A percentile compares a stretch with the other conserved stretches of the same genome.
Evolutionary conservation across 2,888 invertebrate genomes (phyloP).

Genomic region (Torymus aiolomorphi): DNA sequence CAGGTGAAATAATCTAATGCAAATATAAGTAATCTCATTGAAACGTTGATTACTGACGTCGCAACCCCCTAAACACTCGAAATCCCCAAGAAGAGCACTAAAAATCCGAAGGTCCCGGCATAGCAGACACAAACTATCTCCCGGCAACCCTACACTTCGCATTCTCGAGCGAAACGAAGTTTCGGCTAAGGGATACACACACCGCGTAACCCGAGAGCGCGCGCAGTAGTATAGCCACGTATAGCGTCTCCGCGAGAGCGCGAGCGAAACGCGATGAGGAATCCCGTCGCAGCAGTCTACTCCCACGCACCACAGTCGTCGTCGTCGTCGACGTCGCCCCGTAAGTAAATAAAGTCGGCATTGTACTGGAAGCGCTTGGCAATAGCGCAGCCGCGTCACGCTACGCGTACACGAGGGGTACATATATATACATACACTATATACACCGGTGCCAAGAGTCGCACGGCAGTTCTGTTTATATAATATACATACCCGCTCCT

Average conservation of each 20-base stretch:
- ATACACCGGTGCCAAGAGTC: too few species aligned
- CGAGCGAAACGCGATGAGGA: slow-evolving; percentile 11
- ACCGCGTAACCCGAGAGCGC: not conserved
- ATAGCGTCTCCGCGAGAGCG: too few species aligned
- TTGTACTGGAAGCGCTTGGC: slow-evolving; percentile 38
- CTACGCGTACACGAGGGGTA: not conserved
- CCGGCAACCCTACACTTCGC: not conserved
- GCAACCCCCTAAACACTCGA: too few species aligned
- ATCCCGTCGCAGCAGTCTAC: not conserved
- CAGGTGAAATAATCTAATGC: too few species aligned
- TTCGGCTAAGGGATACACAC: not conserved
- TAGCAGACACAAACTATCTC: not conserved
- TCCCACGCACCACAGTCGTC: not conserved
- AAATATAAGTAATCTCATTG: too few species aligned
- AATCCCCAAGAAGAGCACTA: too few species aligned
- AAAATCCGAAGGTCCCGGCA: too few species aligned
- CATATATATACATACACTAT: too few species aligned
- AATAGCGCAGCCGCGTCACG: slow-evolving; percentile 8
- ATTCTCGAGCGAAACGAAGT: not conserved
- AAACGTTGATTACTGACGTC: too few species aligned
- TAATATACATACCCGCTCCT: too few species aligned
- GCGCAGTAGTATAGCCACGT: not conserved
- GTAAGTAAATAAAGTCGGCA: slow-evolving; percentile 41
- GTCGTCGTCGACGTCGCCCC: not conserved
- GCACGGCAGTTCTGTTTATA: too few species aligned